Evolutionary conservation across 1,140 invertebrate species (phyloP), one percentile per base, ranked within the genome.

Genomic region (Rhagoletis zephyria): DNA sequence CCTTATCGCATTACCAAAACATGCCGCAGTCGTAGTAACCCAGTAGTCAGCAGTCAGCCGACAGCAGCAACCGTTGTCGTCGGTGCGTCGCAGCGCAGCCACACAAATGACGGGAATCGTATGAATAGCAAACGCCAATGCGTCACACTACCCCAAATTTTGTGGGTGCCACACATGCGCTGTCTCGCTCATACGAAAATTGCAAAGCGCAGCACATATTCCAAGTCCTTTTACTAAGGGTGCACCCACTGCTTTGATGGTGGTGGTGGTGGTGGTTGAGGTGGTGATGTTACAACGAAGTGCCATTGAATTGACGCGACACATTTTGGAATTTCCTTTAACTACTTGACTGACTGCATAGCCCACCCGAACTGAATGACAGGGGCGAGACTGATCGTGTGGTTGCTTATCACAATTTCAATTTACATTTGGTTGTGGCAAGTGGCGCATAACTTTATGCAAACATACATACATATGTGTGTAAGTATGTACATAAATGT

Each of bases 1-100:
- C 70, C 70, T 77, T 77, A 77, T 77, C 70, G 70, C 45, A 77
- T 77, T 77, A 77, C 70, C 70, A 77, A 77, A 77, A 77, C 70
- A 77, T 77, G 70, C 70, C 70, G 70, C 70, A 77, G 42, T 77
- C 70, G 48, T 30, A 30, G 30, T 30, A 30, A 30, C 30, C 30
- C 30, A 77, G 70, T 45, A 77, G 70, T 74, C 70, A n/a, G 45
- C 40, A 74, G n/a, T n/a, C n/a, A n/a, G n/a, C n/a, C n/a, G n/a
- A n/a, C n/a, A n/a, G n/a, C n/a, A n/a, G n/a, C n/a, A n/a, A 42
- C 30, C 30, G 1, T 30, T 30, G 30, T 77, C 45, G 5, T 16
- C n/a, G 48, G 42, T n/a, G 10, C 19, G 45, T 16, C 10, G 70
- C 70, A 77, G 45, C 16, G 70, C 30, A 30, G 30, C 30, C 30